Base-by-base conservation (phyloP, 2,797 vertebrate species). In the Myotis planiceps region DNA sequence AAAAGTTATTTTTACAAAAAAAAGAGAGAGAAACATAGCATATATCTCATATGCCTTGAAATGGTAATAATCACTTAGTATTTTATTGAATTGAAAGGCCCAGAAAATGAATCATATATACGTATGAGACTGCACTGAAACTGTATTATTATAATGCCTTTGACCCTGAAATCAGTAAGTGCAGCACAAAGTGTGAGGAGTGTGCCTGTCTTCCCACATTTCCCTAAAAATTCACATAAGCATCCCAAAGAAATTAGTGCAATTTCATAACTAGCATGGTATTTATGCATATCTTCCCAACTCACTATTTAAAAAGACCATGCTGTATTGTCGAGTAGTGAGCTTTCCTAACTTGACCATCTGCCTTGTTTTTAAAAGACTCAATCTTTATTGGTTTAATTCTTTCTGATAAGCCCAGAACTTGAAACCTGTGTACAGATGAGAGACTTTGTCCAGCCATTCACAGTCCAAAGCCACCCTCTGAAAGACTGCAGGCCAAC, bases 161-260 rank as follows among this genome's bases (percentile, higher is more conserved):
- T 51, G 58, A 81, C 87, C 84, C 10, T 58, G 68, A 82, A 92
- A 32, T 93, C 16, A 1, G n/a, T 83, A 90, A 89, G 55, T 29
- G 9, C 18, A 60, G 79, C 37, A 51, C 45, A 88, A 88, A 97
- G 74, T 90, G 68, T 37, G 12, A 96, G 25, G 49, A 85, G 55
- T 88, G 23, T 83, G 34, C 49, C 68, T 80, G n/a, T 75, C 60
- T 87, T 90, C 23, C 58, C 27, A 84, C 8, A 93, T 81, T 85
- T 91, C n/a, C 75, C 37, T 91, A 78, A 86, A 87, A 90, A 76
- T 85, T 92, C 51, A 53, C 66, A 72, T 32, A 83, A n/a, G 53
- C 84, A n/a, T 81, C 85, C 53, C 79, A 87, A 66, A 78, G 27
- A 97, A 66, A 89, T 42, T 42, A 94, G 49, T 49, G 5, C 23